Conservation (phyloP, 2,113 vertebrate species). For the Actenoides hombroni region DNA sequence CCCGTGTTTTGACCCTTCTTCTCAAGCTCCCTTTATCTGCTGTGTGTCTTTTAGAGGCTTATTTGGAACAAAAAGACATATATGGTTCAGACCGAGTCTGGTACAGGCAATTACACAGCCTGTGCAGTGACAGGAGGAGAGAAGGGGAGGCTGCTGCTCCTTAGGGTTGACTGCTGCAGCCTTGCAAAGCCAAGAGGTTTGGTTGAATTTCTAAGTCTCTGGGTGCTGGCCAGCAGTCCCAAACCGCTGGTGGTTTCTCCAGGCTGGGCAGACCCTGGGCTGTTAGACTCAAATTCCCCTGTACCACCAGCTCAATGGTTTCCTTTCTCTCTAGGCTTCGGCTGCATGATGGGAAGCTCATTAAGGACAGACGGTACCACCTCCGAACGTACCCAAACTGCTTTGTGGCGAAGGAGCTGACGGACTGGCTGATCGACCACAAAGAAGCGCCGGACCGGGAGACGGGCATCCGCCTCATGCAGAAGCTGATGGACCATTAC, state of each 20-base stretch:
- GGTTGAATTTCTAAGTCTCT: rapidly evolving
- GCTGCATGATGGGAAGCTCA: slow-evolving; percentile 84
- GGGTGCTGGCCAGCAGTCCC: neutral
- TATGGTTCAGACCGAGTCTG: neutral
- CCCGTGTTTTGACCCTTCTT: neutral
- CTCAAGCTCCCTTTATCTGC: neutral
- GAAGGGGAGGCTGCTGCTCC: neutral
- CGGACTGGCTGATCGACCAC: slow-evolving; percentile 83
- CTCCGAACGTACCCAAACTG: slow-evolving; percentile 87
- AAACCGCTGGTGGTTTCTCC: neutral
- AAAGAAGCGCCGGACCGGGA: slow-evolving; percentile 82
- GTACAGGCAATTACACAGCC: neutral
- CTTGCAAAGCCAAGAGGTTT: neutral
- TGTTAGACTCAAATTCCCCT: rapidly evolving
- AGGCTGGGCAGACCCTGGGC: neutral
- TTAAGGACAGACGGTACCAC: slow-evolving; percentile 84
- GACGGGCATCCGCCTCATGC: slow-evolving; percentile 81
- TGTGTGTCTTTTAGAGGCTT: neutral
- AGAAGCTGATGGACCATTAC: slow-evolving; percentile 87
- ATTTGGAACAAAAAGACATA: rapidly evolving
- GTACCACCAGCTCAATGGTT: neutral
- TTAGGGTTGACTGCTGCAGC: neutral
- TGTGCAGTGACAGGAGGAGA: neutral
- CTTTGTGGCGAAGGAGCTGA: slow-evolving; percentile 85
- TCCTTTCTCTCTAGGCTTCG: slow-evolving; percentile 71